Conservation (phyloP, 2,113 vertebrate species). For the Carlito syrichta region DNA sequence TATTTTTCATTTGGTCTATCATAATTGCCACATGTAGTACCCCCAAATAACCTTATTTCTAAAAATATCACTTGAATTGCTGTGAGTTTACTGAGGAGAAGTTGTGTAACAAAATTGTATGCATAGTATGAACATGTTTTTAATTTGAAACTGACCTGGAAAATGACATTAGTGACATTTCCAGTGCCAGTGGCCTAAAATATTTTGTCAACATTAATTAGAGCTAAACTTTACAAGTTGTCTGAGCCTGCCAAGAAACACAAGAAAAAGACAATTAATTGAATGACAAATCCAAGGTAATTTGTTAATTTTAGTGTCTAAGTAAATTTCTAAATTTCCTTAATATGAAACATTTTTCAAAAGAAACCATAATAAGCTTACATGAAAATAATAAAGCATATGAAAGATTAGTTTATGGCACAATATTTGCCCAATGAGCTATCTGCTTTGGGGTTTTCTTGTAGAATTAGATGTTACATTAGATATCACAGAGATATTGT, state of each 20-base stretch:
- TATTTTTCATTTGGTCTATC: background rate
- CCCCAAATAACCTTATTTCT: background rate
- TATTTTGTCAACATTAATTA: conserved; percentile 18
- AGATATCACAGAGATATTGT: background rate
- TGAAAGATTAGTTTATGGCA: background rate
- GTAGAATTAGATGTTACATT: background rate
- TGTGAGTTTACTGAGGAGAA: background rate
- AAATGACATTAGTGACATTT: conserved; percentile 27
- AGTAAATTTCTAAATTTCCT: conserved; percentile 40
- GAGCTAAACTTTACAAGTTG: background rate
- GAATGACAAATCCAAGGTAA: conserved; percentile 40
- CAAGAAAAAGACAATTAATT: conserved; percentile 31
- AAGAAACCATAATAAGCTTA: background rate
- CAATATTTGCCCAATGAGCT: background rate
- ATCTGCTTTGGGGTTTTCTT: background rate
- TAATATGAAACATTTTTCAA: background rate
- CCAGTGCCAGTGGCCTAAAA: conserved; percentile 46
- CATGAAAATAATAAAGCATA: background rate
- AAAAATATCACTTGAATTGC: background rate
- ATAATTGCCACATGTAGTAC: background rate
- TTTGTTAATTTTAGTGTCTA: conserved; percentile 59
- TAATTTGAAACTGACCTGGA: conserved; percentile 36
- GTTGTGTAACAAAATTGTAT: background rate
- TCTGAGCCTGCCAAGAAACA: conserved; percentile 47
- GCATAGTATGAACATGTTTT: conserved; percentile 27